phyloP scores from a whole-genome alignment of 2,888 invertebrate species.

The Stegana nigrithorax region DNA sequence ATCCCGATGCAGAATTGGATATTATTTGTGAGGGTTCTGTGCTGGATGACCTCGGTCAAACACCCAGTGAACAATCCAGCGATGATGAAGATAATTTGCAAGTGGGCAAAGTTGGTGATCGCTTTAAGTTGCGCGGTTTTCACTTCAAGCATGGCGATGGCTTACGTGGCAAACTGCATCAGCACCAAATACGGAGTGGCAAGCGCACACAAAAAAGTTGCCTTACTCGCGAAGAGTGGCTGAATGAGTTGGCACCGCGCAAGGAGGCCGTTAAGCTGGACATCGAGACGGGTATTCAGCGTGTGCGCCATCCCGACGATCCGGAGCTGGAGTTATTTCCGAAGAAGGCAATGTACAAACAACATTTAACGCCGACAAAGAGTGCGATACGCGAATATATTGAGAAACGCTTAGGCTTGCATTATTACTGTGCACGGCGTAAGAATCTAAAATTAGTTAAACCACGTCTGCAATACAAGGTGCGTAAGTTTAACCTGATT shows the following conservation, averaged over 20 bases:
- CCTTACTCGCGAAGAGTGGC: slow-evolving; percentile 63
- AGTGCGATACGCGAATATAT: slow-evolving; percentile 49
- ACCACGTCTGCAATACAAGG: slow-evolving; percentile 53
- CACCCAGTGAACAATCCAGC: slow-evolving; percentile 57
- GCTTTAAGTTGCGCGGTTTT: slow-evolving; percentile 63
- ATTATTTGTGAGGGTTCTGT: slow-evolving; percentile 48
- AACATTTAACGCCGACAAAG: slow-evolving; percentile 24
- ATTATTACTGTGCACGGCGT: slow-evolving; percentile 55
- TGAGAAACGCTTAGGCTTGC: slow-evolving; percentile 51
- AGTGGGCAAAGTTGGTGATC: slow-evolving; percentile 57
- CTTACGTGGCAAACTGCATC: slow-evolving; percentile 59
- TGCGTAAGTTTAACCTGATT: slow-evolving; percentile 66
- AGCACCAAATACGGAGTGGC: slow-evolving; percentile 44
- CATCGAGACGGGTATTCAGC: slow-evolving; percentile 52
- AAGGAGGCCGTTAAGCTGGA: slow-evolving; percentile 53
- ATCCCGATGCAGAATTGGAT: slow-evolving; percentile 48
- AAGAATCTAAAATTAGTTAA: slow-evolving; percentile 58
- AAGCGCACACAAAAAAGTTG: slow-evolving; percentile 56
- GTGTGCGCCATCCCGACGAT: slow-evolving; percentile 52
- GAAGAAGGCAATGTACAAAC: slow-evolving; percentile 38
- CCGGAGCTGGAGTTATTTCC: slow-evolving; percentile 57
- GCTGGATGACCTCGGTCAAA: slow-evolving; percentile 33
- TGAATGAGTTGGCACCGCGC: slow-evolving; percentile 56
- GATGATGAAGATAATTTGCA: slow-evolving; percentile 63
- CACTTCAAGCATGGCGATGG: slow-evolving; percentile 60